Conservation (phyloP, 2,888 invertebrate genomes). For the Harpagoxenus sublaevis region DNA sequence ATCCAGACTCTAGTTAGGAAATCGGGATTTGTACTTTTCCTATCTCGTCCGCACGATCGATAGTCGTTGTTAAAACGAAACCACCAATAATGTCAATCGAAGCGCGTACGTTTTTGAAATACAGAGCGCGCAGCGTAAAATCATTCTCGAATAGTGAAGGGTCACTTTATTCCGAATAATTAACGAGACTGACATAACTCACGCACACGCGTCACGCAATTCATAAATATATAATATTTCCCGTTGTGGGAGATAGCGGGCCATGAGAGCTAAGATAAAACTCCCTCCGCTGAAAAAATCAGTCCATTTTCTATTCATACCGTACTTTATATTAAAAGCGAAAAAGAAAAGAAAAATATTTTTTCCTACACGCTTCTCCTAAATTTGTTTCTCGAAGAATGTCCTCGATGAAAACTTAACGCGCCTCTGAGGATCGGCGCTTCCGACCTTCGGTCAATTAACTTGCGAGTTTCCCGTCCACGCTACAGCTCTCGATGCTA, state of each 20-base stretch:
- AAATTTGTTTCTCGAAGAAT: constrained; percentile 12
- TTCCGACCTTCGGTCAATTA: constrained; percentile 3
- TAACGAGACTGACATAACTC: constrained; percentile 42
- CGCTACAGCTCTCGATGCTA: neutral
- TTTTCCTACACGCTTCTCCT: constrained; percentile 22
- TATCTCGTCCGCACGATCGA: neutral
- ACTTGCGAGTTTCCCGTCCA: neutral
- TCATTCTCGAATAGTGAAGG: neutral
- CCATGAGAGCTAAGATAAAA: neutral
- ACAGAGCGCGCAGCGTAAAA: neutral
- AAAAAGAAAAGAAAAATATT: constrained; percentile 33
- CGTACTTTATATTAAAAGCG: constrained; percentile 8
- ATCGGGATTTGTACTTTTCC: constrained; percentile 14
- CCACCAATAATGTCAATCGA: neutral
- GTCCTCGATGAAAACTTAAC: constrained; percentile 13
- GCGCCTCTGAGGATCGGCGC: neutral
- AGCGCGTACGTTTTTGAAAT: neutral
- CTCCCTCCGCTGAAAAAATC: neutral
- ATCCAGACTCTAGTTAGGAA: constrained; percentile 13
- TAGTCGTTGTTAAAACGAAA: neutral
- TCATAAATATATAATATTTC: constrained; percentile 10
- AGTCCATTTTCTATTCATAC: constrained; percentile 34
- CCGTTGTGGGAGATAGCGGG: neutral
- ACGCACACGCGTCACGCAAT: constrained; percentile 18
- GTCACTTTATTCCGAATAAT: neutral